phyloP scores from a whole-genome alignment of 1,140 invertebrate species.

The Saccostrea glomerata region DNA sequence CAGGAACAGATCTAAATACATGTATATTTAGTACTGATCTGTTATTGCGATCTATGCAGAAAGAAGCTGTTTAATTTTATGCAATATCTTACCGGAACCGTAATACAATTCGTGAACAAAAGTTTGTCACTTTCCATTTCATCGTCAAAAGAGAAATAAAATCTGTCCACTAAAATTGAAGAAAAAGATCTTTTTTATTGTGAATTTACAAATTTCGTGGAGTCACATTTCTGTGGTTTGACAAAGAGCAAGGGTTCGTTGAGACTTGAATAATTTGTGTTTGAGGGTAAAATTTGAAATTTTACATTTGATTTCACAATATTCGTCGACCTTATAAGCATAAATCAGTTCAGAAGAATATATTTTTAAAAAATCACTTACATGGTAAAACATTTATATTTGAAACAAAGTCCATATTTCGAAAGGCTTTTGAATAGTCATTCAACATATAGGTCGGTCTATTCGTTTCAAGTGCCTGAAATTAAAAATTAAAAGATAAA shows the following conservation, averaged over 20 bases:
- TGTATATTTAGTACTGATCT: too few relatives aligned
- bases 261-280: too few relatives aligned
- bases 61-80: too few relatives aligned
- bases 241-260: too few relatives aligned
- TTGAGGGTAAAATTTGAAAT: too few relatives aligned
- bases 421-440: neutral
- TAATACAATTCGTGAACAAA: conserved; percentile 4
- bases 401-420: neutral
- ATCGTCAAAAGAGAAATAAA: neutral
- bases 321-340: neutral
- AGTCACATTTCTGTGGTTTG: too few relatives aligned
- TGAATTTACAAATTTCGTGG: too few relatives aligned
- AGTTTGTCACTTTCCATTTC: neutral
- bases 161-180: neutral
- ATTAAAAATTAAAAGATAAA: neutral
- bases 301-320: too few relatives aligned
- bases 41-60: too few relatives aligned
- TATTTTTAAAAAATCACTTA: neutral
- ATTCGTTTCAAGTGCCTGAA: neutral
- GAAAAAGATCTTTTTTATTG: neutral
- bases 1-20: too few relatives aligned
- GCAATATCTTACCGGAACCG: neutral
- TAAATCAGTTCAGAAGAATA: neutral
- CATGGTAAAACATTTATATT: neutral
- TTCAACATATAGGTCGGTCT: neutral